Conservation (phyloP, 2,888 invertebrate genomes). For the Microdon myrmicae region DNA sequence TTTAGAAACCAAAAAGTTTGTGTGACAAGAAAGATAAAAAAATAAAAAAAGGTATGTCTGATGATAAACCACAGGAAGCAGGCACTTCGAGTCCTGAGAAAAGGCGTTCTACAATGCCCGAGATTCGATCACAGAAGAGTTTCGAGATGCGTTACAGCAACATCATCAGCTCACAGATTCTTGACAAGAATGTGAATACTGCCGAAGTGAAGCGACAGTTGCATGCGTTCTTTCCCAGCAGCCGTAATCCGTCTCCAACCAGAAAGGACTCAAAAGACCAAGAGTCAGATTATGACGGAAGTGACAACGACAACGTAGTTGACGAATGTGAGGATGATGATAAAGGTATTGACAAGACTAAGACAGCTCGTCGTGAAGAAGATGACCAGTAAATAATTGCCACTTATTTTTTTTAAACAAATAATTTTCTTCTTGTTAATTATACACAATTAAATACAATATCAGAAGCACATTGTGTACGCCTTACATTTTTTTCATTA, state of each 20-base stretch:
- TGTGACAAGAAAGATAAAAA: no score
- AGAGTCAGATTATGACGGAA: not conserved
- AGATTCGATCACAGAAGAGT: slow-evolving; percentile 59
- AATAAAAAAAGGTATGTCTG: slow-evolving; percentile 25
- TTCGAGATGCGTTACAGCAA: slow-evolving; percentile 65
- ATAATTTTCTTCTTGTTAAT: no score
- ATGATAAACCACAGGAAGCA: slow-evolving; percentile 9
- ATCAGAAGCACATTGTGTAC: no score
- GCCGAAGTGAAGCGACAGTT: slow-evolving; percentile 72
- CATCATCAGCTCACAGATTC: slow-evolving; percentile 65
- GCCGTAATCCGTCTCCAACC: slow-evolving; percentile 54
- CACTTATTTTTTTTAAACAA: no score
- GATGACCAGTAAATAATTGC: no score
- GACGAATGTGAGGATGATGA: no score
- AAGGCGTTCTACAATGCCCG: slow-evolving; percentile 41
- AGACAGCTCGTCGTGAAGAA: no score
- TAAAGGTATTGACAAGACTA: no score
- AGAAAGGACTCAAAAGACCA: slow-evolving; percentile 20
- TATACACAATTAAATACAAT: no score
- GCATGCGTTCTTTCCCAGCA: slow-evolving; percentile 76
- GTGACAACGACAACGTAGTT: no score
- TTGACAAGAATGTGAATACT: slow-evolving; percentile 65
- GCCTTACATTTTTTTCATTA: no score
- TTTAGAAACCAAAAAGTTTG: no score
- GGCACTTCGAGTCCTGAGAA: slow-evolving; percentile 34